Conservation (phyloP, 1,140 invertebrate genomes). For the Colletes latitarsis region DNA sequence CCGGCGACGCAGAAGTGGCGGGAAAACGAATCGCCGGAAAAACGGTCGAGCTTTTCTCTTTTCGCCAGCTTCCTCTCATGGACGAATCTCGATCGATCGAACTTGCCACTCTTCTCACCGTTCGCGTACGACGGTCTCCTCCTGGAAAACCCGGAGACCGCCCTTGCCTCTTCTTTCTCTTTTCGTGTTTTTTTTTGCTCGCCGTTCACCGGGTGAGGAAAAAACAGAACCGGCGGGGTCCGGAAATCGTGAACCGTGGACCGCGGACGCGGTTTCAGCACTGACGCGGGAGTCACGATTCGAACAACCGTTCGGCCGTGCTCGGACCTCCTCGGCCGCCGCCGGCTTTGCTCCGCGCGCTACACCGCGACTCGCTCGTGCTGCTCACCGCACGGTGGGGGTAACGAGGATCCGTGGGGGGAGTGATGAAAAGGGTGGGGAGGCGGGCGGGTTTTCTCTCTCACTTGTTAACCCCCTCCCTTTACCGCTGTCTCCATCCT, state of each 20-base stretch:
- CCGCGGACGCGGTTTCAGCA: constrained; percentile 81
- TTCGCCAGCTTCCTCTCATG: neutral
- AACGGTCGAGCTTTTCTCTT: neutral
- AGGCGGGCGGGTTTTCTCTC: constrained; percentile 31
- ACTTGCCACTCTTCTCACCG: neutral
- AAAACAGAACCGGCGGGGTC: constrained; percentile 62
- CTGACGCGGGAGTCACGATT: constrained; percentile 81
- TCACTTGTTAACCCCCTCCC: constrained; percentile 26
- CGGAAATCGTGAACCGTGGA: constrained; percentile 81
- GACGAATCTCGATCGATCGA: neutral
- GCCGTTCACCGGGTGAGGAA: constrained; percentile 34
- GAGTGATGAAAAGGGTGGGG: constrained; percentile 7
- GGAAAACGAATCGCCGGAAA: constrained; percentile 30
- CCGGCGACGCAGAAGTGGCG: constrained; percentile 31
- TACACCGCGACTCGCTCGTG: constrained; percentile 63
- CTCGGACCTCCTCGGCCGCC: constrained; percentile 69
- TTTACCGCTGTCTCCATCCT: neutral
- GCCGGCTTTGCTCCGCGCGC: constrained; percentile 69
- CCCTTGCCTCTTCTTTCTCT: neutral
- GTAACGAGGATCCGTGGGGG: constrained; percentile 39
- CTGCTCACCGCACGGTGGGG: constrained; percentile 32
- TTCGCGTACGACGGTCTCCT: neutral
- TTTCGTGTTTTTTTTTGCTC: constrained; percentile 7
- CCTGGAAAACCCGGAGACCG: neutral
- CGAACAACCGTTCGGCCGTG: constrained; percentile 77